A percentile compares a stretch with the other conserved stretches of the same genome.
phyloP scores from a whole-genome alignment of 2,113 vertebrate species.

The Xenotilapia longispinis region DNA sequence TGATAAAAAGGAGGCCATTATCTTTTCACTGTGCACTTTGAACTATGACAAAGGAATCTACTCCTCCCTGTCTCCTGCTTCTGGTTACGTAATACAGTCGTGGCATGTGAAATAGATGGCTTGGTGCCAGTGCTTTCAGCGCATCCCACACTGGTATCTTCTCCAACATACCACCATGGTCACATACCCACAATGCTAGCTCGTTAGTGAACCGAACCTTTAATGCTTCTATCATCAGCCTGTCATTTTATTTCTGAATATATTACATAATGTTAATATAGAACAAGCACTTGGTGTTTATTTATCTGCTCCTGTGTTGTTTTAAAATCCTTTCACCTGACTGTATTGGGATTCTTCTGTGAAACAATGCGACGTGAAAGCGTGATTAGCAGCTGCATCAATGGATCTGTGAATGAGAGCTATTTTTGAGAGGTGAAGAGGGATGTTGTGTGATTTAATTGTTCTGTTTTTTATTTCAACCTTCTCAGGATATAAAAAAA shows the following conservation, averaged over 20 bases:
- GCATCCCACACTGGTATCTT: neutral
- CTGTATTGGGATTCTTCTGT: neutral
- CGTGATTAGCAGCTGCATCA: neutral
- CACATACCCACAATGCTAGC: neutral
- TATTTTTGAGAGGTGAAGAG: neutral
- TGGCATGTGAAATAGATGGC: neutral
- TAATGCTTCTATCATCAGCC: neutral
- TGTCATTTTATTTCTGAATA: neutral
- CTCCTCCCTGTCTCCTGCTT: slow-evolving; percentile 3
- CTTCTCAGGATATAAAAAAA: neutral
- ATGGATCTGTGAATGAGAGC: neutral
- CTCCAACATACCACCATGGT: neutral
- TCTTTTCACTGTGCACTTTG: slow-evolving; percentile 40
- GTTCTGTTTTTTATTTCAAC: neutral
- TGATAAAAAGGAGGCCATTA: slow-evolving; percentile 60
- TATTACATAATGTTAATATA: neutral
- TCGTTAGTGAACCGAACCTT: neutral
- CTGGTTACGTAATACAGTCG: slow-evolving; percentile 29
- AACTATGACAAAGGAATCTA: slow-evolving; percentile 42
- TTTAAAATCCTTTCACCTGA: neutral
- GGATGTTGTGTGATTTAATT: neutral
- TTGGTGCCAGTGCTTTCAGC: neutral
- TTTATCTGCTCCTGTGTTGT: neutral
- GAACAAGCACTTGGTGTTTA: neutral
- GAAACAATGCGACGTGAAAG: neutral